Percentiles rank a stretch among this genome's conserved stretches.
phyloP scores from a whole-genome alignment of 1,140 invertebrate species.

The Drosophila malerkotliana region DNA sequence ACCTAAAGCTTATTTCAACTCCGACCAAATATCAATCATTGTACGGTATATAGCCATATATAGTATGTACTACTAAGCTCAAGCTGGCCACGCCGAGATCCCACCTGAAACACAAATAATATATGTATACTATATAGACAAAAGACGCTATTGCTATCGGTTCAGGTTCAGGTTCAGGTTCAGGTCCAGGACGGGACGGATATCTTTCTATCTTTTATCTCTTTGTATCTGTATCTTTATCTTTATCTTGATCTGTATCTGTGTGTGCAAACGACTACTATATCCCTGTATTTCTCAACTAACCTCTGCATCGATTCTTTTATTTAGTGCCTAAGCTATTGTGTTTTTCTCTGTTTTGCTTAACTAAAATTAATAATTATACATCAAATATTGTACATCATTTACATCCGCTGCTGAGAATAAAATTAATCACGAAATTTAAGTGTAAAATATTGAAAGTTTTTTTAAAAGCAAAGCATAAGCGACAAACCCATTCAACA shows the following conservation, averaged over 20 bases:
- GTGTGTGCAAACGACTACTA: not conserved
- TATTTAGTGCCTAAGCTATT: slow-evolving; percentile 59
- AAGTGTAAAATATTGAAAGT: slow-evolving; percentile 57
- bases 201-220: slow-evolving; percentile 36
- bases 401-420: slow-evolving; percentile 64
- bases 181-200: slow-evolving; percentile 45
- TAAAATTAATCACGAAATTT: slow-evolving; percentile 55
- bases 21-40: slow-evolving; percentile 68
- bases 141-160: slow-evolving; percentile 67
- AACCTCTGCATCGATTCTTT: slow-evolving; percentile 58
- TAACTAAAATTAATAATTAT: slow-evolving; percentile 20
- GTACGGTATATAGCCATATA: slow-evolving; percentile 44
- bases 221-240: slow-evolving; percentile 18
- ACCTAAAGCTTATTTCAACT: slow-evolving; percentile 59
- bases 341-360: slow-evolving; percentile 36
- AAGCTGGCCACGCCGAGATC: slow-evolving; percentile 78
- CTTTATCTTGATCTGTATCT: no score
- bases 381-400: slow-evolving; percentile 67
- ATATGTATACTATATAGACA: slow-evolving; percentile 37
- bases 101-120: slow-evolving; percentile 66
- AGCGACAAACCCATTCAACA: slow-evolving; percentile 45
- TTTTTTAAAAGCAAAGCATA: slow-evolving; percentile 58
- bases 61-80: slow-evolving; percentile 68
- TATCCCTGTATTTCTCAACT: slow-evolving; percentile 52
- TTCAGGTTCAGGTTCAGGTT: slow-evolving; percentile 7